phyloP scores from a whole-genome alignment of 2,888 invertebrate species.

The Eueremaeus valkanovi region DNA sequence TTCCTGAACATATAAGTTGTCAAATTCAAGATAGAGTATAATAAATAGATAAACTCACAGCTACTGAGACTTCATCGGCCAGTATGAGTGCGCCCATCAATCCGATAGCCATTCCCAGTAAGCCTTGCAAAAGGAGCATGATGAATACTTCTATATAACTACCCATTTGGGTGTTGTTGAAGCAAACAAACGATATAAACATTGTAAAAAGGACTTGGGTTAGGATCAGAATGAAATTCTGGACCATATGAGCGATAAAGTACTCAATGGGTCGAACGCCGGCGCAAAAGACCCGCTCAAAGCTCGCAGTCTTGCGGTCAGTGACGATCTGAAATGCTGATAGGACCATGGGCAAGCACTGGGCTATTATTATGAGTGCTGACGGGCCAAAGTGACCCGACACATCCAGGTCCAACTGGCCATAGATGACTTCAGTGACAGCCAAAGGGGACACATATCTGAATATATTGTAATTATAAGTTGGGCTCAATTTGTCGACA shows the following conservation, averaged over 20 bases:
- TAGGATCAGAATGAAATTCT: conserved; percentile 90
- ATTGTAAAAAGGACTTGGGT: conserved; percentile 79
- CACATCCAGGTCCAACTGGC: conserved; percentile 68
- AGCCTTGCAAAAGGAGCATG: conserved; percentile 78
- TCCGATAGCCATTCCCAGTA: conserved; percentile 94
- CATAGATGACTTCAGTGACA: conserved; percentile 43
- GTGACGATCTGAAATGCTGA: conserved; percentile 86
- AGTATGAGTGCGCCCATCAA: conserved; percentile 89
- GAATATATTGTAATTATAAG: conserved; percentile 63
- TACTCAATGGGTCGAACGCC: conserved; percentile 52
- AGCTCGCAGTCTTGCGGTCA: conserved; percentile 80
- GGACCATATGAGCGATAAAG: conserved; percentile 59
- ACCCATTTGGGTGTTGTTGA: conserved; percentile 82
- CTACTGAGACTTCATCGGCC: conserved; percentile 85
- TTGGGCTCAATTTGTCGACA: conserved; percentile 50
- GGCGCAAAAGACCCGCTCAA: conserved; percentile 72
- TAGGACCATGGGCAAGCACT: conserved; percentile 89
- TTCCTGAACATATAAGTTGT: neutral
- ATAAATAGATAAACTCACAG: no score
- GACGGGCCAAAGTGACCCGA: conserved; percentile 94
- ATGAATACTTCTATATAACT: conserved; percentile 76
- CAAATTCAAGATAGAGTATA: neutral
- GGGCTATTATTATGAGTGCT: conserved; percentile 76
- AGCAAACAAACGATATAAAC: conserved; percentile 83
- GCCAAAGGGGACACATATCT: conserved; percentile 60